Evolutionary conservation across 2,113 vertebrate genomes (phyloP), one percentile per base, ranked within the genome.

Genomic region (Callospermophilus lateralis): DNA sequence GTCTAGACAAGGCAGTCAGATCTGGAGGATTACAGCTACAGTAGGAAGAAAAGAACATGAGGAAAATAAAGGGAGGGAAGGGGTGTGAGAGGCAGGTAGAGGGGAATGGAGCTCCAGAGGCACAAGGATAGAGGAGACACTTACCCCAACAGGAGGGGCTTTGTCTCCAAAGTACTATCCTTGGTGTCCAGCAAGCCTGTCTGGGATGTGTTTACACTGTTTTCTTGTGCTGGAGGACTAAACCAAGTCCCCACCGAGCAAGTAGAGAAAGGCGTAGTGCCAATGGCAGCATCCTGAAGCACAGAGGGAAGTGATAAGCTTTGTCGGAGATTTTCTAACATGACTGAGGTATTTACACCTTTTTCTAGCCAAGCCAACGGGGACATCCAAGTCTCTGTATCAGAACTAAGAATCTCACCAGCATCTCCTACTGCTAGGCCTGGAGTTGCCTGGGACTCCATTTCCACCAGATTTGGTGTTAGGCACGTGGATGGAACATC

Each of bases 1-100:
- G 96, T 85, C 99, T 98, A 0, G 99, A 98, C 53, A 99, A 97
- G 65, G 95, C 34, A 80, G 98, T 98, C 93, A 99, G 97, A 95
- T 99, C 99, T n/a, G 98, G 98, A 79, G 98, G 98, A 83, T 97
- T 97, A 76, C 97, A 98, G 88, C 99, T 99, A 97, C 7, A 77
- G 73, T 15, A 73, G 32, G n/a, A 70, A 80, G 73, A 77, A 67
- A 45, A 77, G 48, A 94, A 28, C 37, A 32, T 74, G 30, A 37
- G 0, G 0, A 1, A 65, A 45, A 85, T 30, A 80, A 45, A 96
- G 70, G 51, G 7, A 61, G 55, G 42, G 26, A 16, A 68, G 13
- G 67, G 67, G 1, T 15, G 10, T 8, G 19, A 91, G 73, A 39
- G 24, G 17, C 15, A 81, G 83, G 24, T 65, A 22, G 68, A 48